A percentile compares a stretch with the other conserved stretches of the same genome.
phyloP scores from a whole-genome alignment of 2,113 vertebrate species.

The Cathartes aura region DNA sequence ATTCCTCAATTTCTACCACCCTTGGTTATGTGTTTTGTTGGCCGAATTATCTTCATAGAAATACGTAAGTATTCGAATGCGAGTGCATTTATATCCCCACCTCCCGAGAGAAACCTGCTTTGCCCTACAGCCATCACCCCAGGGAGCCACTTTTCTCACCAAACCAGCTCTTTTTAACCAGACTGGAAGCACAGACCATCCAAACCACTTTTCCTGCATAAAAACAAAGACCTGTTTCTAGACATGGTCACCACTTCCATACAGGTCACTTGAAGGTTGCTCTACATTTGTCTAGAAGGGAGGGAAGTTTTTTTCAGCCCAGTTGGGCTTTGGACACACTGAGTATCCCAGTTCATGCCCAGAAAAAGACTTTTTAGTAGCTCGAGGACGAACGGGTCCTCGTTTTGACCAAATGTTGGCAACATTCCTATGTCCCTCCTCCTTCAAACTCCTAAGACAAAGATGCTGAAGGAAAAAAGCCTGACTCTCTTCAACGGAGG shows the following conservation, averaged over 20 bases:
- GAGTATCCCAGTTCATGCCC: not conserved
- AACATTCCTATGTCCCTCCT: not conserved
- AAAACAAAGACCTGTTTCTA: not conserved
- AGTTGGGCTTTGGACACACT: not conserved
- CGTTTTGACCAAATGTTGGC: not conserved
- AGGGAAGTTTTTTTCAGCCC: not conserved
- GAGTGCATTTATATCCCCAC: not conserved
- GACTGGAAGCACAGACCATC: not conserved
- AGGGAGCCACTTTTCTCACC: not conserved
- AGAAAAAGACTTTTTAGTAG: not conserved
- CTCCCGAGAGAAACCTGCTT: not conserved
- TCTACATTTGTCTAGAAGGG: rapidly evolving
- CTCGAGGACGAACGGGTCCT: not conserved
- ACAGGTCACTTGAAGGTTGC: not conserved
- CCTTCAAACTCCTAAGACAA: not conserved
- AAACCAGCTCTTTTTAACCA: not conserved
- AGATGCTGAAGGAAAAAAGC: not conserved
- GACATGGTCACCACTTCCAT: not conserved
- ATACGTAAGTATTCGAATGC: not conserved
- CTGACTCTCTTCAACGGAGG: not conserved
- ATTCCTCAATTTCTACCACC: constrained; percentile 51
- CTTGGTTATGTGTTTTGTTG: constrained; percentile 19
- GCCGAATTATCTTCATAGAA: constrained; percentile 28
- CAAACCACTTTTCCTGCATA: not conserved
- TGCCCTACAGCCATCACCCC: not conserved